phyloP scores from a whole-genome alignment of 30 jellyfish, hydroid and myxozoan genomes.

The Aurelia sp. region DNA sequence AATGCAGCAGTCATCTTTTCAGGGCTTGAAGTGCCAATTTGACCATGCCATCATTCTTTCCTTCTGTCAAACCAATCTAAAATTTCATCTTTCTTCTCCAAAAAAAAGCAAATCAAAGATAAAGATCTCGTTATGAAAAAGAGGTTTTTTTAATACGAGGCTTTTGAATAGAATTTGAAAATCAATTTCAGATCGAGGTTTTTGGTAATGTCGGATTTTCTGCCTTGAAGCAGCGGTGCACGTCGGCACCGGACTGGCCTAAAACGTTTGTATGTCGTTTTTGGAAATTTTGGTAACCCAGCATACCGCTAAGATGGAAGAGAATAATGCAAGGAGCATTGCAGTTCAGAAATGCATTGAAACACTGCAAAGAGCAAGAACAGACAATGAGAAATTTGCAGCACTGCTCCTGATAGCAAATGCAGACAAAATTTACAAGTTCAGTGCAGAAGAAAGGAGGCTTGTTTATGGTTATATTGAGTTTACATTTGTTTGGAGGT shows the following conservation, averaged over 20 bases:
- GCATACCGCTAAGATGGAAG: neutral
- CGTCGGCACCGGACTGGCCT: no score
- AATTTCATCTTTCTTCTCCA: no score
- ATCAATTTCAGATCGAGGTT: conserved; percentile 14
- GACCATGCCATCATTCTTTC: neutral
- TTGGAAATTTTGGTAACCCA: no score
- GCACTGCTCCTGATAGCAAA: conserved; percentile 33
- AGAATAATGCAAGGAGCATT: neutral
- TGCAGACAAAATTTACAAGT: conserved; percentile 6
- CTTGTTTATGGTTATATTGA: conserved; percentile 20
- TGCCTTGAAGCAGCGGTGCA: no score
- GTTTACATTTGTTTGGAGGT: conserved; percentile 4
- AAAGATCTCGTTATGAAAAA: neutral
- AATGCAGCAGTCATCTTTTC: conserved; percentile 31
- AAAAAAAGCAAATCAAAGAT: neutral
- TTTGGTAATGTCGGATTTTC: conserved; percentile 10
- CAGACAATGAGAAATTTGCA: conserved; percentile 46
- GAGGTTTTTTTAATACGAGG: neutral
- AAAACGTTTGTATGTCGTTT: no score
- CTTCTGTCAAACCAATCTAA: neutral
- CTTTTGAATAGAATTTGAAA: no score
- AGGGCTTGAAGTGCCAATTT: neutral
- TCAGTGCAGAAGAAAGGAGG: conserved; percentile 6
- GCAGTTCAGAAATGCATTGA: neutral
- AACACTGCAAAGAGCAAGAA: conserved; percentile 14